Evolutionary conservation across 2,797 vertebrate genomes (phyloP).

Genomic region (Caiman crocodilus): DNA sequence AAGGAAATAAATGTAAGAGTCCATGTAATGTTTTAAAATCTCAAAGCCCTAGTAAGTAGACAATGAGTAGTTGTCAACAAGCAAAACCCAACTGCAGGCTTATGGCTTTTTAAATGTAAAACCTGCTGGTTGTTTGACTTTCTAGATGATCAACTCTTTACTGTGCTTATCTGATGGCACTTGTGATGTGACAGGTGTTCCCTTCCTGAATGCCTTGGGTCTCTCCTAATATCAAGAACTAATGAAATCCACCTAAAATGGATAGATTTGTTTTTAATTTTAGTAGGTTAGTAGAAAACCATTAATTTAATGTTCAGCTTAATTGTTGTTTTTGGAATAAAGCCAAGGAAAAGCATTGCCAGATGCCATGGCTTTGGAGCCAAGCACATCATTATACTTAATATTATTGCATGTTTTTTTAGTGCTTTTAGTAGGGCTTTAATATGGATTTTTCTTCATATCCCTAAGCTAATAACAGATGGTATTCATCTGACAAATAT

Average conservation of each 20-base stretch:
- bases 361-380: not conserved
- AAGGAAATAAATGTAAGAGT: too few relatives aligned
- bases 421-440: not conserved
- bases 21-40: too few relatives aligned
- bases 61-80: too few relatives aligned
- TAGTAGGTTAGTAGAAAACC: not conserved
- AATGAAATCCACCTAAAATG: not conserved
- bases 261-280: too few relatives aligned
- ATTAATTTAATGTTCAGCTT: not conserved
- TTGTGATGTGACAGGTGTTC: not conserved
- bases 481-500: not conserved
- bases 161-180: not conserved
- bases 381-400: not conserved
- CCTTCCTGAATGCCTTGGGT: not conserved
- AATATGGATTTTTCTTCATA: not conserved
- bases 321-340: not conserved
- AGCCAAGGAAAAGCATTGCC: not conserved
- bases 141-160: too few relatives aligned
- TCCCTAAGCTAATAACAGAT: not conserved
- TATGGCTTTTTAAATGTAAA: too few relatives aligned
- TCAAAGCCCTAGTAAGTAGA: too few relatives aligned
- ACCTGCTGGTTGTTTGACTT: not conserved
- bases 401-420: not conserved
- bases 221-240: not conserved
- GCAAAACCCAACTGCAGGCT: too few relatives aligned